Evolutionary conservation across 92 coral and sea anemone species (phyloP).

Genomic region (Umimayanthus kanabou): DNA sequence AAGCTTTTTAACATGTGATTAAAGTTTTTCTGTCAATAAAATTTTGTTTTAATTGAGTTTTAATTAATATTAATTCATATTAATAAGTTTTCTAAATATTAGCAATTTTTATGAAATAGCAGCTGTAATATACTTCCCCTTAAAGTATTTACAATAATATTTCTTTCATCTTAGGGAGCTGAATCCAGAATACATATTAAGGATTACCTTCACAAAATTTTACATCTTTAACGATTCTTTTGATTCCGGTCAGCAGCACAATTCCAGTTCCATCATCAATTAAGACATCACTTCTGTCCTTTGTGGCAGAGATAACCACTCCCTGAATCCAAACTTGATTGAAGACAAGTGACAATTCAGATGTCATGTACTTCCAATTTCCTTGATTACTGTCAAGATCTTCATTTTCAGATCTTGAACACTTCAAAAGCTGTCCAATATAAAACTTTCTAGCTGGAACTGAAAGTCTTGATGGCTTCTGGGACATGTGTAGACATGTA

Average conservation of each 20-base stretch:
- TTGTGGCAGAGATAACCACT: conserved; percentile 50
- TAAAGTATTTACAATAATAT: too few species aligned
- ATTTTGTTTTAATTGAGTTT: too few species aligned
- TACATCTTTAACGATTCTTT: conserved; percentile 62
- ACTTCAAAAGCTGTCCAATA: conserved; percentile 54
- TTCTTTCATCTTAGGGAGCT: too few species aligned
- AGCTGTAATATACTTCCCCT: not conserved
- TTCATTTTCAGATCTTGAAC: conserved; percentile 32
- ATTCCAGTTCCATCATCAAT: conserved; percentile 86
- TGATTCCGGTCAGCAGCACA: conserved; percentile 63
- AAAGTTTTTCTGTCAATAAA: too few species aligned
- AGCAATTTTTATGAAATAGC: not conserved
- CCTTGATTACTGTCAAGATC: not conserved
- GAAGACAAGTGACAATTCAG: conserved; percentile 28
- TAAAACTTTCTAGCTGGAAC: conserved; percentile 73
- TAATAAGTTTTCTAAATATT: too few species aligned
- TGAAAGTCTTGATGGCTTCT: conserved; percentile 47
- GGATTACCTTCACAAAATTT: conserved; percentile 60
- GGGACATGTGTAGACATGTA: conserved; percentile 67
- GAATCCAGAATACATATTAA: too few species aligned
- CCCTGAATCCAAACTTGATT: conserved; percentile 87
- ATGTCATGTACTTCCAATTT: conserved; percentile 37
- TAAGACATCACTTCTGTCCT: conserved; percentile 67
- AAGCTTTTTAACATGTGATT: too few species aligned
- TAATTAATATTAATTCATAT: too few species aligned